These are phyloP conservation scores for Pristionchus fissidentatus DNA, from an alignment of 2,888 invertebrate genomes.

Conservation along the genomic window DNA sequence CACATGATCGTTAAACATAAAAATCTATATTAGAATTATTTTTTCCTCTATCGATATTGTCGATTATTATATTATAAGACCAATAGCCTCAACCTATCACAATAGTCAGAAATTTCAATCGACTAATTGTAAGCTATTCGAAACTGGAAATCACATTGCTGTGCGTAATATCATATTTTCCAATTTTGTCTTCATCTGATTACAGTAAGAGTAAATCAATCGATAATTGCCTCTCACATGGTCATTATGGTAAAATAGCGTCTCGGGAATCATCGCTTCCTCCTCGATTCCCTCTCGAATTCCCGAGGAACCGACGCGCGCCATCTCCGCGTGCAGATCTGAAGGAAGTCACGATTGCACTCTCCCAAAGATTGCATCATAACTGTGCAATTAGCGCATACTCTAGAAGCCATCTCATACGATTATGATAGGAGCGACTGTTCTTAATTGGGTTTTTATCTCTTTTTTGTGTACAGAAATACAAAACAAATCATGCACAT, in stretches of 20 bases:
- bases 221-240: constrained; percentile 78
- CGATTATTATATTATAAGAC: no score
- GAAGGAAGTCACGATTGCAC: neutral
- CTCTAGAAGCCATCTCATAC: no score
- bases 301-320: constrained; percentile 79
- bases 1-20: no score
- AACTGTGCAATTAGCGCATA: no score
- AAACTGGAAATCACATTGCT: no score
- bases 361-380: neutral
- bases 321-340: constrained; percentile 67
- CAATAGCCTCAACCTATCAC: no score
- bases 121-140: no score
- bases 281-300: constrained; percentile 19
- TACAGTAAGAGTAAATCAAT: neutral
- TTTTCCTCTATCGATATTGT: no score
- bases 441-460: neutral
- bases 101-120: no score
- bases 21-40: no score
- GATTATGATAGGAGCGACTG: no score
- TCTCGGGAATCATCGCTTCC: constrained; percentile 91
- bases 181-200: neutral
- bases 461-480: neutral
- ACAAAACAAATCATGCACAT: neutral
- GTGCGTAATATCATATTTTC: neutral
- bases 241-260: constrained; percentile 93